Percentiles rank a stretch among this genome's conserved stretches.
Conservation (phyloP, 2,797 vertebrate species). For the Glossophaga mutica region DNA sequence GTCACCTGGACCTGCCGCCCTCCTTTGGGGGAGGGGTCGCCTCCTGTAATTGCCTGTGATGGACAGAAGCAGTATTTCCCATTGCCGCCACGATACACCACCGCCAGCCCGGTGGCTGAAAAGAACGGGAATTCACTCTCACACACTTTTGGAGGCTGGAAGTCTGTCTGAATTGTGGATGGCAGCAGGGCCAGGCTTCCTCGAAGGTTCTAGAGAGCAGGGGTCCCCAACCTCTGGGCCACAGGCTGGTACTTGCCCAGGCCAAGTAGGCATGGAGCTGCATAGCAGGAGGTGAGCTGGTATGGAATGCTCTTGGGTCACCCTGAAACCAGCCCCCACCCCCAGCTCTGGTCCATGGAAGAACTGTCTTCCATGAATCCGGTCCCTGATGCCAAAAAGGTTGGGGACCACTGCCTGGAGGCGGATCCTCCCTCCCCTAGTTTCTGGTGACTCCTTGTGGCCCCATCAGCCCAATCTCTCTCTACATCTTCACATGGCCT, state of each 20-base stretch:
- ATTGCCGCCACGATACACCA: not conserved
- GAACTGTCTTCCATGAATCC: not conserved
- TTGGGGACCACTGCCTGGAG: not conserved
- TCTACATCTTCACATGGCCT: accelerated
- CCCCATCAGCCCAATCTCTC: not conserved
- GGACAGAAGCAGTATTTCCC: not conserved
- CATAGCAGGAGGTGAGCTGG: not conserved
- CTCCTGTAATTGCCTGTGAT: not conserved
- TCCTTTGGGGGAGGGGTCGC: not conserved
- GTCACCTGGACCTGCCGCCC: not conserved
- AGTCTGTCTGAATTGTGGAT: not conserved
- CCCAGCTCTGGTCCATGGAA: not conserved
- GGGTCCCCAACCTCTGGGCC: not conserved
- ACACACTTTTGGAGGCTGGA: not conserved
- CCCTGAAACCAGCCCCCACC: not conserved
- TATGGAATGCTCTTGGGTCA: not conserved
- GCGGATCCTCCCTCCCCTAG: not conserved
- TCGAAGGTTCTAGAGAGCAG: not conserved
- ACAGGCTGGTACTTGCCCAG: too few relatives aligned
- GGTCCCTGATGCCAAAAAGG: not conserved
- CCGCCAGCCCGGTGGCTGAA: not conserved
- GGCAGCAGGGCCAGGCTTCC: accelerated
- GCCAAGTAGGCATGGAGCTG: not conserved
- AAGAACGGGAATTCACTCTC: not conserved
- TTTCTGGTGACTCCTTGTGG: not conserved